Conservation (phyloP, 2,888 invertebrate species). For the Orchesellides sinensis region DNA sequence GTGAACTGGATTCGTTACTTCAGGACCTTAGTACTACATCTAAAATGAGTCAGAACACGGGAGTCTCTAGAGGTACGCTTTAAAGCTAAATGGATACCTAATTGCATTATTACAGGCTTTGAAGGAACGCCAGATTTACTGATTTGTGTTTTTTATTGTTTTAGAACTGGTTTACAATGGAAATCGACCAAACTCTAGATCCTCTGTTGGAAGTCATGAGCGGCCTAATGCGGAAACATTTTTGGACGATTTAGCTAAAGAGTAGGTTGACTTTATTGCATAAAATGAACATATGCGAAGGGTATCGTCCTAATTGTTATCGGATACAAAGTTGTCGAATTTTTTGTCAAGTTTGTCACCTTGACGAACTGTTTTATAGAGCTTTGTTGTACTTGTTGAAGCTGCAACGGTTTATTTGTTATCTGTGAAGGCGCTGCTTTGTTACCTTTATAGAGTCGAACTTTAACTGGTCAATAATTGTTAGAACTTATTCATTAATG, state of each 20-base stretch:
- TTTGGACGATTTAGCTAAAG: constrained; percentile 90
- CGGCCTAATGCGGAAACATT: constrained; percentile 92
- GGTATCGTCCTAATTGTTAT: no score
- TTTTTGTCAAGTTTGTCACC: no score
- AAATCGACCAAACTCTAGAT: constrained; percentile 73
- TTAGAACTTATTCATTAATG: no score
- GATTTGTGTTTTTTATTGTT: constrained; percentile 20
- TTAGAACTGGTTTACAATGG: constrained; percentile 74
- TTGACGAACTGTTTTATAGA: no score
- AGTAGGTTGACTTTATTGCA: constrained; percentile 79
- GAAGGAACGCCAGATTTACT: background rate
- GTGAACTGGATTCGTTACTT: constrained; percentile 93
- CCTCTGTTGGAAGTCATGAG: constrained; percentile 73
- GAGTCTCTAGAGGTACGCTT: constrained; percentile 65
- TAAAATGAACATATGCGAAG: no score
- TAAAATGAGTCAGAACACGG: constrained; percentile 71
- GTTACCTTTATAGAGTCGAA: no score
- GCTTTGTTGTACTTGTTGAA: no score
- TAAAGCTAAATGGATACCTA: background rate
- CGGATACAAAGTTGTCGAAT: no score
- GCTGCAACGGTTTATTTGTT: no score
- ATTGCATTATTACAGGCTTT: background rate
- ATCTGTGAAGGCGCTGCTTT: no score
- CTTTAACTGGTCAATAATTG: no score
- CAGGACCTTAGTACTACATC: constrained; percentile 86